These are phyloP conservation scores for Camelus bactrianus DNA, from an alignment of 2,113 vertebrate genomes.

Conservation along the genomic window DNA sequence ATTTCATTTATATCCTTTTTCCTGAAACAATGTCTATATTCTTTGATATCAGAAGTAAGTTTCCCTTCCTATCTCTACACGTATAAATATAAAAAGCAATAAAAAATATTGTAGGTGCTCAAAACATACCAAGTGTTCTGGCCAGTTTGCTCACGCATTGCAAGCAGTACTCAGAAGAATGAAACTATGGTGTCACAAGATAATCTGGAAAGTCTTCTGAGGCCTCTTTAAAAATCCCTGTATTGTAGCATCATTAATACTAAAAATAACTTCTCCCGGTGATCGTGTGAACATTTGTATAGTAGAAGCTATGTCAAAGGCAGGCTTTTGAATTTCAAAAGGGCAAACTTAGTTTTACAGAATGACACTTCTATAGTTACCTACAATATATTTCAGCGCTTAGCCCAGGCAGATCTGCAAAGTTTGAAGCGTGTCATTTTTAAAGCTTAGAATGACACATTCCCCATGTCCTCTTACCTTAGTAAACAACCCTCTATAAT, in stretches of 20 bases:
- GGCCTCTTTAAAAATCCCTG: not conserved
- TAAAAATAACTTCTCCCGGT: constrained; percentile 3
- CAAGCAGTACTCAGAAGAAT: not conserved
- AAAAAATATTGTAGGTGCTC: not conserved
- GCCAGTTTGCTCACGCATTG: not conserved
- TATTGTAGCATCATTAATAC: not conserved
- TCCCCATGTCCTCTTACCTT: not conserved
- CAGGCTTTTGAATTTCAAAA: constrained; percentile 27
- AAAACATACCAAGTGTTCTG: not conserved
- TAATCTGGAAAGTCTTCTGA: not conserved
- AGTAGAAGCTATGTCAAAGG: not conserved
- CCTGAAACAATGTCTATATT: not conserved
- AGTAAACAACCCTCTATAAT: not conserved
- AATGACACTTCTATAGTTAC: constrained; percentile 8
- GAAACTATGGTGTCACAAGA: not conserved
- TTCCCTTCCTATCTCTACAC: not conserved
- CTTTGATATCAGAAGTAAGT: not conserved
- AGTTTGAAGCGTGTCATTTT: not conserved
- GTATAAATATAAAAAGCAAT: not conserved
- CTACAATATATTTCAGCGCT: not conserved
- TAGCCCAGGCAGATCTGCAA: rapidly evolving
- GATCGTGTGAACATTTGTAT: not conserved
- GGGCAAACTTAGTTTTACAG: not conserved
- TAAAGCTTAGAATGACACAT: not conserved
- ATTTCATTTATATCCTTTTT: constrained; percentile 2